Base-by-base conservation (phyloP, 2,113 vertebrate species). In the Eclectus roratus region DNA sequence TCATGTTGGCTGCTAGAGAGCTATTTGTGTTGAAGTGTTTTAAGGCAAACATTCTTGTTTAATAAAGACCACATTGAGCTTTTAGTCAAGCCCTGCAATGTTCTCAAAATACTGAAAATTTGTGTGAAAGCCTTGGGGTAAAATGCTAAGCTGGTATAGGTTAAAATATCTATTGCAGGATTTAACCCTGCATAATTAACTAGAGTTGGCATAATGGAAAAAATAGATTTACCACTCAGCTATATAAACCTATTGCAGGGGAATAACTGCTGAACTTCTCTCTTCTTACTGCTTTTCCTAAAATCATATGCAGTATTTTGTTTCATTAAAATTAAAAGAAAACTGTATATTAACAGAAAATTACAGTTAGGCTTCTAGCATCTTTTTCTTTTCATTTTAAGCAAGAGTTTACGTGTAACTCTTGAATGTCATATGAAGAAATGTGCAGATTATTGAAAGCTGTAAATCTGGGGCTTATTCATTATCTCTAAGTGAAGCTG, bases 31-130 rank as follows among this genome's bases (percentile, higher is more conserved):
- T 78, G 28, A 92, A 71, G 80, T 52, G 50, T 74, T 94, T 88
- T 91, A 90, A 93, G 60, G 46, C 56, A 95, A 94, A 92, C 77
- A 84, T 74, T 95, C 86, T 78, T 70, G 79, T 77, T 90, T 85
- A 83, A 73, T 65, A 88, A 94, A 95, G 82, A 56, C 79, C 71
- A 63, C 82, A 69, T 18, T 92, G 85, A 94, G 52, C 33, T 85
- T 85, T 93, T 79, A 79, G 47, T 58, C 35, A 64, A 81, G 33
- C 25, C 19, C 43, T 1, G 2, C 58, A 94, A 77, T 43, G 80
- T 44, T 94, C 79, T 90, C 41, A 66, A 92, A 83, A 88, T 52
- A 66, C 58, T 50, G 41, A 77, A 91, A 95, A 97, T 94, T 85
- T 94, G 71, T 79, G 90, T 94, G 23, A 85, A 79, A 80, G 53